Conservation (phyloP, 2,113 vertebrate species). For the Crotalus helleri region DNA sequence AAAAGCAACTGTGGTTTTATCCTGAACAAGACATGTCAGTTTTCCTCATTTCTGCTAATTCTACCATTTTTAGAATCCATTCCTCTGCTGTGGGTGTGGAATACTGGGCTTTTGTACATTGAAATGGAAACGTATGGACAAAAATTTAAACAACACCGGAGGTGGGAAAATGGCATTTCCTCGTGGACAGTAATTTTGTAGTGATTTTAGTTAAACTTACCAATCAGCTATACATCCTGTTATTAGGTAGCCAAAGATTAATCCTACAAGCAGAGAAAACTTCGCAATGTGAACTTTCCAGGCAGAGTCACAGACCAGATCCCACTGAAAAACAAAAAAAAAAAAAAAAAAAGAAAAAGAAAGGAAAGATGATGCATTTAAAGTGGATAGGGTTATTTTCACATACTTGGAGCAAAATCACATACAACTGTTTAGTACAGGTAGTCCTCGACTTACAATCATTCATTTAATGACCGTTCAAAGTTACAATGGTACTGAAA, state of each 20-base stretch:
- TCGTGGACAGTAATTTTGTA: not conserved
- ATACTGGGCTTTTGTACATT: not conserved
- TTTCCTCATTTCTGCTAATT: not conserved
- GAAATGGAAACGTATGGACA: slow-evolving; percentile 7
- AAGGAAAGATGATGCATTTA: slow-evolving; percentile 27
- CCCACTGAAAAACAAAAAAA: slow-evolving; percentile 82
- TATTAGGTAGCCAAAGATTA: slow-evolving; percentile 95
- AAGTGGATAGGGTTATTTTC: slow-evolving; percentile 23
- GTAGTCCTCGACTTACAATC: not conserved
- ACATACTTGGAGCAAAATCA: not conserved
- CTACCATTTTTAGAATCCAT: not conserved
- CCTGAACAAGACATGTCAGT: not conserved
- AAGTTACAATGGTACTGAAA: not conserved
- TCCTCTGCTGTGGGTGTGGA: not conserved
- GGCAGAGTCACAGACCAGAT: slow-evolving; percentile 93
- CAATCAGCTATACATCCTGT: slow-evolving; percentile 98
- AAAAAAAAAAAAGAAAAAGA: slow-evolving; percentile 11
- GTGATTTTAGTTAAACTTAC: slow-evolving; percentile 71
- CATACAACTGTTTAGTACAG: not conserved
- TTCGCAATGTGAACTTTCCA: slow-evolving; percentile 98
- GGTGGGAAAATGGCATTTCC: not conserved
- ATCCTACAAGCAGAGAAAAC: slow-evolving; percentile 93
- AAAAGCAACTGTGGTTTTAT: not conserved
- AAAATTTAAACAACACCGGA: not conserved
- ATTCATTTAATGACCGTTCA: not conserved